Percentiles rank a stretch among this genome's conserved stretches.
Evolutionary conservation across 2,113 vertebrate species (phyloP).

Genomic region (Morone chrysops): DNA sequence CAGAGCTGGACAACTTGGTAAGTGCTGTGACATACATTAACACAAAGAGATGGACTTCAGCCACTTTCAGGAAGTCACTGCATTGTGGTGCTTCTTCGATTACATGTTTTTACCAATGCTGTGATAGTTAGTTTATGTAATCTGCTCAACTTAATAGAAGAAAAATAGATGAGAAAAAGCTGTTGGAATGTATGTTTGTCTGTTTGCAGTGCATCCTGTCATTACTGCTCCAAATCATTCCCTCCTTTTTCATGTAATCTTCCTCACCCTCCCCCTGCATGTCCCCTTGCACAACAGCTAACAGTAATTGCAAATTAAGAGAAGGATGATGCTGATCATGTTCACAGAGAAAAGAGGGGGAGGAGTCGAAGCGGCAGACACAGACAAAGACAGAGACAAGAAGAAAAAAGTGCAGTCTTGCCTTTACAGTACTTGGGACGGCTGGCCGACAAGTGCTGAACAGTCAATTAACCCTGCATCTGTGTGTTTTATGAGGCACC

Average conservation of each 20-base stretch:
- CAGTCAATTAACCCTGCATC: slow-evolving; percentile 99
- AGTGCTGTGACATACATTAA: neutral
- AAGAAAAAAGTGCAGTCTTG: slow-evolving; percentile 87
- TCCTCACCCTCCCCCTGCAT: slow-evolving; percentile 37
- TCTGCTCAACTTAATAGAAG: neutral
- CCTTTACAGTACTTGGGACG: slow-evolving; percentile 92
- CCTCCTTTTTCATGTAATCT: slow-evolving; percentile 49
- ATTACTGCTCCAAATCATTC: slow-evolving; percentile 39
- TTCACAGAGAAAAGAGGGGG: slow-evolving; percentile 45
- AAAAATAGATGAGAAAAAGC: neutral
- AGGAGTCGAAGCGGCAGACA: slow-evolving; percentile 42
- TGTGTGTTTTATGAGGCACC: slow-evolving; percentile 97
- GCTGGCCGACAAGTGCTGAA: slow-evolving; percentile 91
- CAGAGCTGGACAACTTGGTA: slow-evolving; percentile 98
- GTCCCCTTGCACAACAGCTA: slow-evolving; percentile 62
- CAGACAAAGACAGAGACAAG: slow-evolving; percentile 40
- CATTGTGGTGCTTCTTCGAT: neutral
- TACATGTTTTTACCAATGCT: neutral
- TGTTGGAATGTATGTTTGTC: neutral
- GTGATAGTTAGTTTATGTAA: neutral
- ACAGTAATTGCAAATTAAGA: slow-evolving; percentile 93
- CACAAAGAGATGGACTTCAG: neutral
- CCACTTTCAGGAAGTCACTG: neutral
- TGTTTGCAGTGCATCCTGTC: slow-evolving; percentile 18
- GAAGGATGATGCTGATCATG: slow-evolving; percentile 65